Evolutionary conservation across 2,113 vertebrate genomes (phyloP).

Genomic region (Chlamydotis undulata): DNA sequence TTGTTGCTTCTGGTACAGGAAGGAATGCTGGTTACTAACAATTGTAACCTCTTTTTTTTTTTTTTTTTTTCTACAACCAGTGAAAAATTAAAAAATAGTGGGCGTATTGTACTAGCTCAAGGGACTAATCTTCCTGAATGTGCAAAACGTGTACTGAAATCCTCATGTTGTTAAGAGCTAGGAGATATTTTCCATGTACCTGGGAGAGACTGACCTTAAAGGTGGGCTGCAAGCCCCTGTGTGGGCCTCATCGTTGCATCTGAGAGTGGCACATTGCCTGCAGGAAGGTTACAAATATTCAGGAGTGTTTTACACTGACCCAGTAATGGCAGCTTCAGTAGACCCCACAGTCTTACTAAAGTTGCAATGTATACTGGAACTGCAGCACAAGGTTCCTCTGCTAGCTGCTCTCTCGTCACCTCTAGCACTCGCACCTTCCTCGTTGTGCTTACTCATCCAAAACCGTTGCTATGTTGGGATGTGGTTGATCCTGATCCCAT

Average conservation of each 20-base stretch:
- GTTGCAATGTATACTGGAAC: neutral
- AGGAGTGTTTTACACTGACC: neutral
- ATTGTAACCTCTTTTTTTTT: neutral
- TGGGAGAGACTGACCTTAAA: neutral
- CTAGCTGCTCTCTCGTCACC: neutral
- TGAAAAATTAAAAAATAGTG: neutral
- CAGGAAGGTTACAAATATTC: neutral
- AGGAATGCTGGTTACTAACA: slow-evolving; percentile 41
- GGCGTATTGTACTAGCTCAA: neutral
- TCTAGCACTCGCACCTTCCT: neutral
- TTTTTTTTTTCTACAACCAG: neutral
- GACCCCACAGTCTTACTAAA: neutral
- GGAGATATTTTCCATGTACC: neutral
- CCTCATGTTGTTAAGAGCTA: neutral
- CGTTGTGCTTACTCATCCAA: neutral
- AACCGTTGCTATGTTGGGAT: neutral
- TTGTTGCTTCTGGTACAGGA: slow-evolving; percentile 66
- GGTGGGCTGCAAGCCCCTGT: neutral
- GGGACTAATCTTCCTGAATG: neutral
- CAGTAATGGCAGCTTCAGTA: neutral
- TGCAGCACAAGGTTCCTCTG: neutral
- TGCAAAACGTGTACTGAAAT: neutral
- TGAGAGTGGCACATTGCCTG: neutral
- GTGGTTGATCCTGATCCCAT: neutral
- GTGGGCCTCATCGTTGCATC: neutral